Evolutionary conservation across 2,113 vertebrate species (phyloP).

Genomic region (Pycnonotus jocosus): DNA sequence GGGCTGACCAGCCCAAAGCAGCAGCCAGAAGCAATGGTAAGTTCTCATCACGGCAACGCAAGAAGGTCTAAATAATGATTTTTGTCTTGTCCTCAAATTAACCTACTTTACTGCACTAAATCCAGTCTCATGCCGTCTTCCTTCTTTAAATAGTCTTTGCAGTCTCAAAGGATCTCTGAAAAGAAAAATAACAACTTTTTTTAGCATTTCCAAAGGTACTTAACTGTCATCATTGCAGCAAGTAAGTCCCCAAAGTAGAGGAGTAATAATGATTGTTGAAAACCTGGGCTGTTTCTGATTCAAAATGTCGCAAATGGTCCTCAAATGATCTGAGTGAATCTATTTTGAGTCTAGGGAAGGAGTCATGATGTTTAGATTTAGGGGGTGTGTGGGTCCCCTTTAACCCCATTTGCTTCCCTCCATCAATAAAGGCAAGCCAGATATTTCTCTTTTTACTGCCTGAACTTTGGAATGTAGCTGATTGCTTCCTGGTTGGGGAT

Average conservation of each 20-base stretch:
- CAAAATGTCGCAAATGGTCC: background rate
- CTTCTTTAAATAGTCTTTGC: constrained; percentile 65
- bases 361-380: background rate
- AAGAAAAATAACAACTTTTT: constrained; percentile 64
- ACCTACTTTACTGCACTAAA: constrained; percentile 37
- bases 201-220: constrained; percentile 63
- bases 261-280: background rate
- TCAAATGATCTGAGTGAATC: background rate
- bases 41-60: constrained; percentile 80
- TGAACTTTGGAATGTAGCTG: background rate
- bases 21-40: constrained; percentile 71
- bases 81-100: constrained; percentile 41
- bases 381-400: background rate
- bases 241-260: constrained; percentile 29
- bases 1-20: constrained; percentile 79
- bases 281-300: constrained; percentile 21
- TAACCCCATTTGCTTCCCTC: background rate
- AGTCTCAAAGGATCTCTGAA: constrained; percentile 70
- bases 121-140: constrained; percentile 63
- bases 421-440: background rate
- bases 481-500: background rate
- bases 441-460: background rate
- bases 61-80: background rate
- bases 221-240: constrained; percentile 47
- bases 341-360: background rate